phyloP scores from a whole-genome alignment of 2,888 invertebrate genomes.

The Cephonodes hylas region DNA sequence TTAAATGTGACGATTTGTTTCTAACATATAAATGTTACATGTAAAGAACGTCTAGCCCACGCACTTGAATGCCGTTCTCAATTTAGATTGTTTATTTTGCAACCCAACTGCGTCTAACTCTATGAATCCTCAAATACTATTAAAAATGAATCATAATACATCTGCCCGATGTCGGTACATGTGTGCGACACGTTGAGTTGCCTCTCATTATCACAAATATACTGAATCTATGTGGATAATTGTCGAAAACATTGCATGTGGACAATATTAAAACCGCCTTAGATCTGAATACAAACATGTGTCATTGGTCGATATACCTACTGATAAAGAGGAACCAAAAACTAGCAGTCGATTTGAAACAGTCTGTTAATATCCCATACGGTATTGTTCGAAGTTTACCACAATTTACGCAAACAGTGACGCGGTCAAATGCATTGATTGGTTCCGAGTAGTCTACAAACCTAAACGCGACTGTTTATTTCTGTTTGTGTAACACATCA shows the following conservation, averaged over 20 bases:
- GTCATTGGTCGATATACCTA: neutral
- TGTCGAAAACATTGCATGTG: neutral
- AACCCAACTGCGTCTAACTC: neutral
- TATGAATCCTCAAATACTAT: slow-evolving; percentile 12
- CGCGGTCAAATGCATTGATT: neutral
- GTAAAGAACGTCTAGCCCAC: slow-evolving; percentile 7
- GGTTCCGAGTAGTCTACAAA: neutral
- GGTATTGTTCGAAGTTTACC: neutral
- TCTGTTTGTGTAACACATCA: neutral
- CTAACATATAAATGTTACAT: neutral
- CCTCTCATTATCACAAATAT: slow-evolving; percentile 1
- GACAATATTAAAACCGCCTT: neutral
- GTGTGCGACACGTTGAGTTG: slow-evolving; percentile 10
- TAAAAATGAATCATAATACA: slow-evolving; percentile 13
- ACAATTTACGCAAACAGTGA: neutral
- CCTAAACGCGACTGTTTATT: neutral
- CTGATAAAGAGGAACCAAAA: neutral
- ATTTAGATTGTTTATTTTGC: slow-evolving; percentile 12
- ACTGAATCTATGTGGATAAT: neutral
- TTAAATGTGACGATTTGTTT: neutral
- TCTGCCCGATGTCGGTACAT: neutral
- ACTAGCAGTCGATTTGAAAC: neutral
- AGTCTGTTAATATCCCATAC: neutral
- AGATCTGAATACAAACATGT: neutral
- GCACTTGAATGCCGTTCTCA: slow-evolving; percentile 8